Percentiles rank a stretch among this genome's conserved stretches.
These are phyloP conservation scores for Zapus hudsonius DNA, from an alignment of 2,113 vertebrate genomes.

Conservation along the genomic window DNA sequence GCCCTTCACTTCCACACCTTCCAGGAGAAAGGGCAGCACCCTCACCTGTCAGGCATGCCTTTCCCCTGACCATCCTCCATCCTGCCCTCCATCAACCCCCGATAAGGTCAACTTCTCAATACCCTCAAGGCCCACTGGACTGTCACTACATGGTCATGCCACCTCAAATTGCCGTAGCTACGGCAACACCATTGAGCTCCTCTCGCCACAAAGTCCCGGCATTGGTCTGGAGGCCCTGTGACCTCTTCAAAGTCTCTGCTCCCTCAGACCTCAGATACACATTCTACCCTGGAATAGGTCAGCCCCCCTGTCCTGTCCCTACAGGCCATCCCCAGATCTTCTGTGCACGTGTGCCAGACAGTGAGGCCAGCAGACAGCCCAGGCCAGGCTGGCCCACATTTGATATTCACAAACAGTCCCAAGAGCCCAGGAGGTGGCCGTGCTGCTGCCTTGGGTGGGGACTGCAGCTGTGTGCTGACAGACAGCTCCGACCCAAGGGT, in stretches of 20 bases:
- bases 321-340: not conserved
- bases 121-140: not conserved
- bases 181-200: not conserved
- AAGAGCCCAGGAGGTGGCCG: not conserved
- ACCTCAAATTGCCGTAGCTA: not conserved
- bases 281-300: not conserved
- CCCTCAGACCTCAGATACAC: not conserved
- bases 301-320: too few relatives aligned
- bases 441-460: fast-evolving
- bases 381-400: fast-evolving
- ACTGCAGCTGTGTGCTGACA: not conserved
- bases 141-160: not conserved
- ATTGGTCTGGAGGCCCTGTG: not conserved
- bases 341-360: not conserved
- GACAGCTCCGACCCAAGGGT: not conserved
- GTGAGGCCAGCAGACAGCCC: not conserved
- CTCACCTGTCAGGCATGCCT: not conserved
- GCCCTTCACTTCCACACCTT: not conserved
- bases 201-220: not conserved
- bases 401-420: not conserved
- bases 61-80: not conserved
- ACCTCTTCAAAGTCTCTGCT: not conserved
- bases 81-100: not conserved
- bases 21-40: not conserved
- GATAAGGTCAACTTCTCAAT: not conserved